phyloP scores from a whole-genome alignment of 2,888 invertebrate species.

The Alloplasta piceator region DNA sequence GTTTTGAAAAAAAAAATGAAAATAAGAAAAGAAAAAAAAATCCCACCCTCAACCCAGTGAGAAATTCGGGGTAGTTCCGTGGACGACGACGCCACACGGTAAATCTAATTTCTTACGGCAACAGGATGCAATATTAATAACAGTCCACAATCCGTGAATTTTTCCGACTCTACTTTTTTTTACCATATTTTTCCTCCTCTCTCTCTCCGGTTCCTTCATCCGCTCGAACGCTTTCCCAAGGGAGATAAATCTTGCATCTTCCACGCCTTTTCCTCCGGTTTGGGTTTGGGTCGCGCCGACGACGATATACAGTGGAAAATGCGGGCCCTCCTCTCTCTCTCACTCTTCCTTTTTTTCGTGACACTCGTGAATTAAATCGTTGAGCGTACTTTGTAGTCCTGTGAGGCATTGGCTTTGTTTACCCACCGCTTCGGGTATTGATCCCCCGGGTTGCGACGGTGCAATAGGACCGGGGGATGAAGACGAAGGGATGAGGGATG shows the following conservation, averaged over 20 bases:
- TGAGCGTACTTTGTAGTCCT: conserved; percentile 70
- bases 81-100: conserved; percentile 53
- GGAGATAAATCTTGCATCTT: conserved; percentile 71
- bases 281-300: conserved; percentile 3
- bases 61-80: conserved; percentile 33
- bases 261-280: conserved; percentile 39
- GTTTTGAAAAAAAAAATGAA: conserved; percentile 29
- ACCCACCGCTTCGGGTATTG: conserved; percentile 69
- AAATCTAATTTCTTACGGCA: conserved; percentile 76
- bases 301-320: conserved; percentile 4
- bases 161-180: conserved; percentile 53
- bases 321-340: conserved; percentile 16
- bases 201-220: conserved; percentile 20
- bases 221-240: conserved; percentile 56
- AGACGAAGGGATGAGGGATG: conserved; percentile 28
- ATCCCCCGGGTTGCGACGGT: no score
- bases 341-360: conserved; percentile 7
- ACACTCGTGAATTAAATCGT: conserved; percentile 73
- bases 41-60: conserved; percentile 3
- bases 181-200: conserved; percentile 4
- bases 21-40: conserved; percentile 18
- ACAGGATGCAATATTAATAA: conserved; percentile 77
- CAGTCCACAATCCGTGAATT: conserved; percentile 68
- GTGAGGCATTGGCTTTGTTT: conserved; percentile 70
- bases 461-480: conserved; percentile 3